Percentiles rank a stretch among this genome's conserved stretches.
Conservation (phyloP, 2,113 vertebrate genomes). For the Cyrtonyx montezumae region DNA sequence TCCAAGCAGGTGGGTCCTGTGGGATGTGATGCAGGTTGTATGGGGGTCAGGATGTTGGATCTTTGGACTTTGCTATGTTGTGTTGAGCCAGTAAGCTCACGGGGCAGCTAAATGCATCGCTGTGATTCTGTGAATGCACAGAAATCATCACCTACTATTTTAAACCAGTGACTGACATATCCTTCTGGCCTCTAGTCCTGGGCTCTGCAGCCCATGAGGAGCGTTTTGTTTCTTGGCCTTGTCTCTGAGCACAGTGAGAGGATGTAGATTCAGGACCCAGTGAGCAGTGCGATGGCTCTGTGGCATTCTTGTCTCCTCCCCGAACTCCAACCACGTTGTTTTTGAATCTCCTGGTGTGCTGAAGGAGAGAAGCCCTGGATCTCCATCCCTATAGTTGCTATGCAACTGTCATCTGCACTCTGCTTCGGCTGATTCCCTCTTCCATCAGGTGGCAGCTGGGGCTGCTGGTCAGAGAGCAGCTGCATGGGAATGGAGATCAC, state of each 20-base stretch:
- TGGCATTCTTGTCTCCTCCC: background rate
- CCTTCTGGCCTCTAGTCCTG: background rate
- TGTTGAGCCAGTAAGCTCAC: background rate
- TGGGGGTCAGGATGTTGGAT: background rate
- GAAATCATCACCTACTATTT: background rate
- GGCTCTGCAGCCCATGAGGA: background rate
- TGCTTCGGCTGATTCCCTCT: background rate
- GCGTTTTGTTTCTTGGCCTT: background rate
- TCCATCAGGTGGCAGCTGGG: background rate
- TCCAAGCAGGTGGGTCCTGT: no score
- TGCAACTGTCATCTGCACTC: background rate
- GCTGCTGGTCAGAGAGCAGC: background rate
- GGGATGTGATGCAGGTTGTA: background rate
- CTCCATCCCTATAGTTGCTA: background rate
- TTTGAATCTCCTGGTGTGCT: background rate
- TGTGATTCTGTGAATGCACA: background rate
- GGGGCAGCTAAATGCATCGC: background rate
- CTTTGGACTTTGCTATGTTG: background rate
- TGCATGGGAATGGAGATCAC: background rate
- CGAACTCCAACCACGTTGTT: accelerated
- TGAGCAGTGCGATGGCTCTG: background rate
- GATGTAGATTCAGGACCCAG: background rate
- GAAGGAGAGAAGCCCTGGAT: background rate
- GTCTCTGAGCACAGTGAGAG: background rate
- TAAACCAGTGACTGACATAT: background rate